A percentile compares a stretch with the other conserved stretches of the same genome.
Conservation (phyloP, 2,797 vertebrate species). For the Clarias laeviceps region DNA sequence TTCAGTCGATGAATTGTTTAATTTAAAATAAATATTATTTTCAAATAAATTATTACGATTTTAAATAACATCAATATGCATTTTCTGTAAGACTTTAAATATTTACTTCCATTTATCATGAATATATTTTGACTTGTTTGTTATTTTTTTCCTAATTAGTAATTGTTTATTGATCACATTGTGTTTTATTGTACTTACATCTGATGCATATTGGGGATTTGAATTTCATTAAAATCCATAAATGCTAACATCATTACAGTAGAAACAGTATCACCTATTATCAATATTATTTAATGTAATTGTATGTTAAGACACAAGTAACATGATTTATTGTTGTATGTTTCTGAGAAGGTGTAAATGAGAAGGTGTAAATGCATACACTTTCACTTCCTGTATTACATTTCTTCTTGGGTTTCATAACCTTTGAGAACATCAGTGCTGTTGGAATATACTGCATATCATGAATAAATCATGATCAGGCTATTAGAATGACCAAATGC, state of each 20-base stretch:
- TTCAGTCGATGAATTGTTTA: too few relatives aligned
- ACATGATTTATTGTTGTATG: neutral
- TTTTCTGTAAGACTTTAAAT: neutral
- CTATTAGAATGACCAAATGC: neutral
- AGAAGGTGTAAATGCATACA: neutral
- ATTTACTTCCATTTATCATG: neutral
- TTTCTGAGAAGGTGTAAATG: neutral
- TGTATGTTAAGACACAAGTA: too few relatives aligned
- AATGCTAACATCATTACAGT: neutral
- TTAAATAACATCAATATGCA: neutral
- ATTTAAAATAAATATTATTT: neutral
- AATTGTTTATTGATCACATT: neutral
- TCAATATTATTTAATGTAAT: too few relatives aligned
- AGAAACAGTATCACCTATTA: neutral
- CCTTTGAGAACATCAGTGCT: neutral
- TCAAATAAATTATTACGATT: neutral
- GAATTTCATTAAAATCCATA: neutral
- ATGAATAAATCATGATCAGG: neutral
- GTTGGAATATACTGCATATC: too few relatives aligned
- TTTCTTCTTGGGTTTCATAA: neutral
- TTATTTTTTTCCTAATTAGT: neutral
- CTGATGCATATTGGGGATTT: too few relatives aligned
- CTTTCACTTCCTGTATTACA: neutral
- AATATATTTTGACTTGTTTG: neutral
- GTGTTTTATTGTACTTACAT: too few relatives aligned